Evolutionary conservation across 2,113 vertebrate genomes (phyloP).

Genomic region (Recurvirostra avosetta): DNA sequence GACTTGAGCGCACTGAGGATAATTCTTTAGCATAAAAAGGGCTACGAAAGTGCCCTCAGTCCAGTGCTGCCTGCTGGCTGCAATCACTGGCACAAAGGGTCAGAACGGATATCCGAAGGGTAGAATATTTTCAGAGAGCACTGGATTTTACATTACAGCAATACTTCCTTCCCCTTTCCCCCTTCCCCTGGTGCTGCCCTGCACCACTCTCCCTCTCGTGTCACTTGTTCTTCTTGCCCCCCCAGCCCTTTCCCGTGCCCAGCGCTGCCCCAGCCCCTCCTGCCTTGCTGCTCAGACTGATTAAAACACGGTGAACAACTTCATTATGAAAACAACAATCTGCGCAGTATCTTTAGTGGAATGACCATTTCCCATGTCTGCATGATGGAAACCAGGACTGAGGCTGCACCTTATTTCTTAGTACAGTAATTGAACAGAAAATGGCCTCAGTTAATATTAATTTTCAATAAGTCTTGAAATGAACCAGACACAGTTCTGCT

Average conservation of each 20-base stretch:
- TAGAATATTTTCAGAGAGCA: not conserved
- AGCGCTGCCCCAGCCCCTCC: not conserved
- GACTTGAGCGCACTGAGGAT: not conserved
- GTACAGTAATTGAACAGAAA: not conserved
- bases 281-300: not conserved
- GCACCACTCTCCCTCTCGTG: not conserved
- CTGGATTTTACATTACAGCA: not conserved
- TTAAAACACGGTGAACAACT: not conserved
- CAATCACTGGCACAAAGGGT: not conserved
- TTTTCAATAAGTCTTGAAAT: not conserved
- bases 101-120: not conserved
- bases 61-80: not conserved
- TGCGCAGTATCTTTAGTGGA: not conserved
- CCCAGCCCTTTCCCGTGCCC: not conserved
- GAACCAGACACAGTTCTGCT: not conserved
- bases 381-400: not conserved
- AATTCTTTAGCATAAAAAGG: not conserved
- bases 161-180: not conserved
- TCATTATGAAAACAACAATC: not conserved
- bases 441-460: not conserved
- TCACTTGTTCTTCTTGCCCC: not conserved
- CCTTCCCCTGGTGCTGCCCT: not conserved
- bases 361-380: fast-evolving
- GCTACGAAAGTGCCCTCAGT: not conserved
- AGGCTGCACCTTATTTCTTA: not conserved